Evolutionary conservation across 35 echinoderm and acorn worm genomes (phyloP).

Genomic region (Strongylocentrotus purpuratus): DNA sequence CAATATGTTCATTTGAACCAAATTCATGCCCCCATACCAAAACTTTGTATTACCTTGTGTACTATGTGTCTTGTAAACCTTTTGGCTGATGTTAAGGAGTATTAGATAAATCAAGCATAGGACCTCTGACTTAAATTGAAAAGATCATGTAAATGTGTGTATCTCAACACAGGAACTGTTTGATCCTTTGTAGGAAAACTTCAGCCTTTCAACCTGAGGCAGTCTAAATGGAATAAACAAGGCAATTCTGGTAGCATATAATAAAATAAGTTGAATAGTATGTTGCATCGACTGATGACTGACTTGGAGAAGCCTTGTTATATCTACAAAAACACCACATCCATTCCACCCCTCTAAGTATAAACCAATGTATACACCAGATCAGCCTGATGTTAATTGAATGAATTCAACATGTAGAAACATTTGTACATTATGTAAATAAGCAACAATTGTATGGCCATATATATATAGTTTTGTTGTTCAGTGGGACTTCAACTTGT

Average conservation of each 20-base stretch:
- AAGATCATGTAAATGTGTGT: too few species aligned
- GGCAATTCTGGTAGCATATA: not conserved
- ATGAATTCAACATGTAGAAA: not conserved
- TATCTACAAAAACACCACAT: not conserved
- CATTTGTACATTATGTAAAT: conserved; percentile 20
- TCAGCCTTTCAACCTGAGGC: not conserved
- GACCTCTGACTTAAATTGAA: too few species aligned
- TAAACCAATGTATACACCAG: not conserved
- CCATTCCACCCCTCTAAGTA: not conserved
- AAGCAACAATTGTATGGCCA: conserved; percentile 41
- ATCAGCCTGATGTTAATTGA: not conserved
- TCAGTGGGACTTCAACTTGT: conserved; percentile 24
- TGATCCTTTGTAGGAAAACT: too few species aligned
- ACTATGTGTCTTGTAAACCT: too few species aligned
- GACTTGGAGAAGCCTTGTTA: not conserved
- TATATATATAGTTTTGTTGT: conserved; percentile 49
- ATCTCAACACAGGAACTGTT: too few species aligned
- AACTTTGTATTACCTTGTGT: too few species aligned
- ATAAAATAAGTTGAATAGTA: too few species aligned
- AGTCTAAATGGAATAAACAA: not conserved
- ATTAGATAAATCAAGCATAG: too few species aligned
- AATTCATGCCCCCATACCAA: too few species aligned
- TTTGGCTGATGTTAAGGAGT: too few species aligned
- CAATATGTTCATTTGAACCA: too few species aligned
- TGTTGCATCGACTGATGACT: not conserved